Conservation (phyloP, 1,140 invertebrate genomes). For the Drusus annulatus region DNA sequence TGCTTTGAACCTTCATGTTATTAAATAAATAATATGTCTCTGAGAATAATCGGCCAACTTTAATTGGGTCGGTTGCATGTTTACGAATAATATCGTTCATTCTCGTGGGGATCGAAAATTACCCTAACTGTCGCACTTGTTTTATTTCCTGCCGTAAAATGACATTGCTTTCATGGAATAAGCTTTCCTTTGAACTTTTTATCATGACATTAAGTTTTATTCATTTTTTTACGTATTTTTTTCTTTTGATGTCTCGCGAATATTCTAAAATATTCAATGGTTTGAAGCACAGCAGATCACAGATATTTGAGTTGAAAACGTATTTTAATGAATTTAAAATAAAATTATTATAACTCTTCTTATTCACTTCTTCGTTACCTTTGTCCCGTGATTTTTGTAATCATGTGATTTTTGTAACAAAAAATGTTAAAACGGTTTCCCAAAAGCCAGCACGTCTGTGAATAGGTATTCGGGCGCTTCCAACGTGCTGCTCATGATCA, state of each 20-base stretch:
- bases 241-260: neutral
- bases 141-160: conserved; percentile 54
- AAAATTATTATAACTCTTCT: too few relatives aligned
- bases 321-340: too few relatives aligned
- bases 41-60: conserved; percentile 14
- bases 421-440: too few relatives aligned
- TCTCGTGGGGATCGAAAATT: conserved; percentile 51
- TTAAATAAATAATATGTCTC: neutral
- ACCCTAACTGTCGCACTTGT: conserved; percentile 57
- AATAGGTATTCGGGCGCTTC: too few relatives aligned
- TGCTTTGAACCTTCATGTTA: too few relatives aligned
- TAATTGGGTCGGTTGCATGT: conserved; percentile 50
- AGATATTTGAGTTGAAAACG: too few relatives aligned
- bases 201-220: neutral
- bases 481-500: too few relatives aligned
- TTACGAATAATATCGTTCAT: conserved; percentile 46
- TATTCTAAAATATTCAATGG: neutral
- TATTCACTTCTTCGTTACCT: too few relatives aligned
- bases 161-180: conserved; percentile 46
- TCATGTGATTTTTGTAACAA: too few relatives aligned
- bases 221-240: neutral
- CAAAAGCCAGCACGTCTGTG: too few relatives aligned
- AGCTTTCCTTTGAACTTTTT: neutral
- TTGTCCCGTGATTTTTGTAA: too few relatives aligned
- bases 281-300: too few relatives aligned